Evolutionary conservation across 2,113 vertebrate genomes (phyloP).

Genomic region (Sorex araneus): DNA sequence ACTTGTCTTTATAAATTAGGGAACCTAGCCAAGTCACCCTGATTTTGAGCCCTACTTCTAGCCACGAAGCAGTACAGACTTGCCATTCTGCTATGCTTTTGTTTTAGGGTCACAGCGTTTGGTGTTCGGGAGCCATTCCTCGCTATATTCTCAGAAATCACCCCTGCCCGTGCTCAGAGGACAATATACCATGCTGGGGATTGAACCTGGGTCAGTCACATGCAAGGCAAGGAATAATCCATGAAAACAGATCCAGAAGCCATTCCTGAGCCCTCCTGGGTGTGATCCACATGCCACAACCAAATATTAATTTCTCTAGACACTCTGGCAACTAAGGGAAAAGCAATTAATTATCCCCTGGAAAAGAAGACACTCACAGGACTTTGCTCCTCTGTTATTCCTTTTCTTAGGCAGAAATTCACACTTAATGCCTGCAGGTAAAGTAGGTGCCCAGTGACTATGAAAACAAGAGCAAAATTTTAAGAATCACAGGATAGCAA

Average conservation of each 20-base stretch:
- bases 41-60: background rate
- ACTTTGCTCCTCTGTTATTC: background rate
- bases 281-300: too few relatives aligned
- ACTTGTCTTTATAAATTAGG: conserved; percentile 20
- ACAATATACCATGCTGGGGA: too few relatives aligned
- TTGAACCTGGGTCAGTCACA: too few relatives aligned
- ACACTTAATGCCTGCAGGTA: background rate
- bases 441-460: background rate
- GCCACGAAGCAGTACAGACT: background rate
- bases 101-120: too few relatives aligned
- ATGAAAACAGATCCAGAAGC: too few relatives aligned
- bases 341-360: background rate
- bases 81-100: background rate
- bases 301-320: conserved; percentile 1
- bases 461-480: conserved; percentile 15
- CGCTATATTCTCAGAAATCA: too few relatives aligned
- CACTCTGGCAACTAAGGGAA: conserved; percentile 36
- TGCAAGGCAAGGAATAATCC: too few relatives aligned
- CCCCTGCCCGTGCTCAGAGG: too few relatives aligned
- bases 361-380: background rate
- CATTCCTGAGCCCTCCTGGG: too few relatives aligned
- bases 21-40: background rate
- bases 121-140: too few relatives aligned
- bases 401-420: background rate
- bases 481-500: conserved; percentile 10